Conservation (phyloP, 2,797 vertebrate genomes). For the Oceanodroma leucorhoa region DNA sequence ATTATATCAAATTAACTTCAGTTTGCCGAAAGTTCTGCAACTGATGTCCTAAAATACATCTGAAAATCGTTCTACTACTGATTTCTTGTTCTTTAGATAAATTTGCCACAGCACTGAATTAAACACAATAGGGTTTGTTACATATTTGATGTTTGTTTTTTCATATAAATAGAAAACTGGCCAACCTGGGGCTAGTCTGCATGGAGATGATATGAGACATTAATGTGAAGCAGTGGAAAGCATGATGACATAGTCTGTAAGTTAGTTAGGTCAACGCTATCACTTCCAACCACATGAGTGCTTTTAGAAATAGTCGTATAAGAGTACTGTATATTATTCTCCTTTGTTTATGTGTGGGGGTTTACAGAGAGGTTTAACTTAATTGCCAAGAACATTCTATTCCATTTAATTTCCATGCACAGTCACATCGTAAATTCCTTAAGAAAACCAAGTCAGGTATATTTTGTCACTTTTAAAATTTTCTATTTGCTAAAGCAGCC, state of each 20-base stretch:
- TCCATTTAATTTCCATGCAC: neutral
- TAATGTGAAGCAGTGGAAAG: neutral
- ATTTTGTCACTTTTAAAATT: neutral
- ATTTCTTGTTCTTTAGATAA: neutral
- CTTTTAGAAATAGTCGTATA: neutral
- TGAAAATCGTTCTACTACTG: neutral
- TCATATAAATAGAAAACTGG: neutral
- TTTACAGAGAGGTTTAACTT: neutral
- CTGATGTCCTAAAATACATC: neutral
- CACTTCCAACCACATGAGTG: neutral
- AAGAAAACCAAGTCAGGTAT: neutral
- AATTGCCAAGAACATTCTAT: neutral
- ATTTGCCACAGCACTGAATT: neutral
- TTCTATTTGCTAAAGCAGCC: neutral
- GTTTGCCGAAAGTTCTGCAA: neutral
- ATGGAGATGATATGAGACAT: slow-evolving; percentile 3
- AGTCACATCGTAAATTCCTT: neutral
- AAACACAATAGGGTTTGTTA: neutral
- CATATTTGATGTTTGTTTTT: neutral
- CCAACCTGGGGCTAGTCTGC: slow-evolving; percentile 31
- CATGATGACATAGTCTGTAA: neutral
- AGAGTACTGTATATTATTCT: neutral
- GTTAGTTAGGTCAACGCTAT: neutral
- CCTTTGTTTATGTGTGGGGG: neutral
- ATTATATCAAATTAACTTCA: neutral